These are phyloP conservation scores for Heliconius congener DNA, from an alignment of 1,140 invertebrate genomes.

Conservation along the genomic window DNA sequence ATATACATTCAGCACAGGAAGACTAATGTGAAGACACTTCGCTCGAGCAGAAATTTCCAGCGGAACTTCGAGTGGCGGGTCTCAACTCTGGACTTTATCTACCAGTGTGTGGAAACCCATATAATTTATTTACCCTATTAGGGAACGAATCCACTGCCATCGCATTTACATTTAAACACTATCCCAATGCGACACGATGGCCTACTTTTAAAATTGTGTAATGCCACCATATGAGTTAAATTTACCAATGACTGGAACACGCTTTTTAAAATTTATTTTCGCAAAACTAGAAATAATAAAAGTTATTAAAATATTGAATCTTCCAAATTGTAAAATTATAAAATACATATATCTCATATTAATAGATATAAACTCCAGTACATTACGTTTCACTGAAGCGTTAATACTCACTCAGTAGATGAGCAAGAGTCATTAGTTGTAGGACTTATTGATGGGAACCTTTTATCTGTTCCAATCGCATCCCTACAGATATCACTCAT, in stretches of 20 bases:
- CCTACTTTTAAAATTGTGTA: not conserved
- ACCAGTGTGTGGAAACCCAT: too few species aligned
- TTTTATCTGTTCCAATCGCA: not conserved
- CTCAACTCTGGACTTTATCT: not conserved
- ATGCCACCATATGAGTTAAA: too few species aligned
- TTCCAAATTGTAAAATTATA: too few species aligned
- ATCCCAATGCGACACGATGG: not conserved
- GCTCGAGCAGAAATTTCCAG: too few species aligned
- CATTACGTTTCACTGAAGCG: not conserved
- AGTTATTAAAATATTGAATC: too few species aligned
- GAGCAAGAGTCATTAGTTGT: not conserved
- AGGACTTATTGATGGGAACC: constrained; percentile 5
- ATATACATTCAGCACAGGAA: too few species aligned
- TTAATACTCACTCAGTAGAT: not conserved
- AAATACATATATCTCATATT: not conserved
- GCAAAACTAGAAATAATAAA: too few species aligned
- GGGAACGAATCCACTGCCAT: not conserved
- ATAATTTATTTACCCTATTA: too few species aligned
- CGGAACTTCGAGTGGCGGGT: not conserved
- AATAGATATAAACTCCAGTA: not conserved
- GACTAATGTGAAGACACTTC: too few species aligned
- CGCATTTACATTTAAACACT: not conserved
- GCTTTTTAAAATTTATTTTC: too few species aligned
- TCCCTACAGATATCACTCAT: not conserved
- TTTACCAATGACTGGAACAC: too few species aligned